Evolutionary conservation across 2,797 vertebrate genomes (phyloP), one percentile per base, ranked within the genome.

Genomic region (Hydrolagus colliei): DNA sequence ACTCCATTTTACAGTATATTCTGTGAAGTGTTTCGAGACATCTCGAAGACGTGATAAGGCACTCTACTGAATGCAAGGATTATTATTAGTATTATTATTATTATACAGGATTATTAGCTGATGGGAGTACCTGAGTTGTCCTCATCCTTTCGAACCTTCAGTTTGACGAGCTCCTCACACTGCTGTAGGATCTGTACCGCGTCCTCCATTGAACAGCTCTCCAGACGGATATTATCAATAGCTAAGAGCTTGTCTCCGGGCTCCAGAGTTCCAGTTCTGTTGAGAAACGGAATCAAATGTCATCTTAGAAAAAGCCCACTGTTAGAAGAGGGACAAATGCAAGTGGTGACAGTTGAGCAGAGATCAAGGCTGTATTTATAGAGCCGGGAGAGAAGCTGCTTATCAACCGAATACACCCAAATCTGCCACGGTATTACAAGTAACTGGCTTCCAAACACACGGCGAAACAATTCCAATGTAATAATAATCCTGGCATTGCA

Each of bases 121-220:
- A 52, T 3, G 27, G 12, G 32, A 75, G n/a, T 91, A 97, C 98
- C 98, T 1, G 97, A 99, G 92, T 98, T 98, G 93, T 99, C 97
- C 88, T 99, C 97, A 11, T 99, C 97, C 88, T 99, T 99, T 80
- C 97, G 95, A 88, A 99, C 96, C 93, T 98, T 99, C 73, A 99
- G 94, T 90, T 97, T 98, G 88, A 99, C 97, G 89, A 99, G 94
- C 85, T 98, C 98, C 90, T 99, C 97, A 4, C 97, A 96, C 89
- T 98, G 97, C 89, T 95, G 95, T 74, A 99, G 95, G 90, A 99
- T 97, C 89, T 97, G 96, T 91, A 97, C 95, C 0, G 98, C 98
- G 0, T 99, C 97, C 86, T 99, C 97, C 92, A 93, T 96, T 86
- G 96, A 96, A 77, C 97, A 98, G 88, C 95, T 96, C 90, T 98